Conservation (phyloP, 1,140 invertebrate genomes). For the Aphaenogaster rudis region DNA sequence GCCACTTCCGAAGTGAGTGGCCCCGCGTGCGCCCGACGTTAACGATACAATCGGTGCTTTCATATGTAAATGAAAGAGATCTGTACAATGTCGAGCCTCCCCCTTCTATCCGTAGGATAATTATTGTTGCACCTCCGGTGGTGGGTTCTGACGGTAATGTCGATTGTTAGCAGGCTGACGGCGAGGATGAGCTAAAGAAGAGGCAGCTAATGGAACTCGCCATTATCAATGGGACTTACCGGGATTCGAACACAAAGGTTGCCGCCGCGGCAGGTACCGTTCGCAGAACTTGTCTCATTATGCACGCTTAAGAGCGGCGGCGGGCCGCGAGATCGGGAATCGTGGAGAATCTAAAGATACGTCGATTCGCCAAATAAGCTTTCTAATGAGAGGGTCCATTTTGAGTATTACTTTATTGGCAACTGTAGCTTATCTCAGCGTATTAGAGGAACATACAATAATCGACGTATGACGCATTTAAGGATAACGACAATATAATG, state of each 20-base stretch:
- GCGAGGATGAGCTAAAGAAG: slow-evolving; percentile 99
- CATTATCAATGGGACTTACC: slow-evolving; percentile 99
- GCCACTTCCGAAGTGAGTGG: slow-evolving; percentile 2
- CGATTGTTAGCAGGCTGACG: slow-evolving; percentile 96
- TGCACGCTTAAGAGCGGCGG: neutral
- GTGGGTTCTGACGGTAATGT: slow-evolving; percentile 82
- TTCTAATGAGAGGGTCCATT: neutral
- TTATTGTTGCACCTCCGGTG: slow-evolving; percentile 61
- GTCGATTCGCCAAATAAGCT: neutral
- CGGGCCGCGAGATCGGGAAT: neutral
- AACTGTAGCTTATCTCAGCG: neutral
- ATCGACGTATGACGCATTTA: neutral
- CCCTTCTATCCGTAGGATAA: slow-evolving; percentile 12
- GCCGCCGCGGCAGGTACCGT: slow-evolving; percentile 90
- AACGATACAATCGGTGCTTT: slow-evolving; percentile 26
- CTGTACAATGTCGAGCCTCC: slow-evolving; percentile 8
- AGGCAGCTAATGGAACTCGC: slow-evolving; percentile 99
- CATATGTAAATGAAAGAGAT: slow-evolving; percentile 46
- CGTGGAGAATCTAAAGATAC: neutral
- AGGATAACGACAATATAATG: neutral
- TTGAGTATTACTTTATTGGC: neutral
- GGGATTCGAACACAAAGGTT: slow-evolving; percentile 96
- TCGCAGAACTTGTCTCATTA: slow-evolving; percentile 35
- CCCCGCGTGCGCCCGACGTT: neutral
- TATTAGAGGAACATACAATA: neutral